Evolutionary conservation across 30 jellyfish, hydroid and myxozoan genomes (phyloP).

Genomic region (Catostylus mosaicus): DNA sequence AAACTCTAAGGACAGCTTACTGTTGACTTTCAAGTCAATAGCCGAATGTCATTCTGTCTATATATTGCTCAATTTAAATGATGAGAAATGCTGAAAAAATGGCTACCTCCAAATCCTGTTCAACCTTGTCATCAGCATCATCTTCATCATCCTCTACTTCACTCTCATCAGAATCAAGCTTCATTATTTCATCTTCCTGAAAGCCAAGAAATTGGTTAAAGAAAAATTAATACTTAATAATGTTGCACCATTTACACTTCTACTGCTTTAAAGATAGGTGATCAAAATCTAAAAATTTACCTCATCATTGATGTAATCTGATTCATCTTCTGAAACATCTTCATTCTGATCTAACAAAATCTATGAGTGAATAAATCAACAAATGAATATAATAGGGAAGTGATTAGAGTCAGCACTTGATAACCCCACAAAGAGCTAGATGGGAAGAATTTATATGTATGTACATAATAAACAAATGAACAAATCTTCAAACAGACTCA

Average conservation of each 20-base stretch:
- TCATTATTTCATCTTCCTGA: conserved; percentile 52
- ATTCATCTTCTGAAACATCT: conserved; percentile 1
- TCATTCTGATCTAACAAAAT: neutral
- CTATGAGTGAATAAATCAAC: neutral
- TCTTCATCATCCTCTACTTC: conserved; percentile 32
- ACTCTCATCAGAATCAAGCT: conserved; percentile 45
- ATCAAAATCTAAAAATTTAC: neutral
- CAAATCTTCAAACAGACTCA: too few relatives aligned
- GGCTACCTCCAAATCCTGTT: neutral
- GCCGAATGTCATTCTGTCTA: too few relatives aligned
- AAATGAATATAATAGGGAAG: too few relatives aligned
- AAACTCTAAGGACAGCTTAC: too few relatives aligned
- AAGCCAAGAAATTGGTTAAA: neutral
- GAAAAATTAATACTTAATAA: neutral
- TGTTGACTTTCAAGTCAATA: too few relatives aligned
- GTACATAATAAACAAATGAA: too few relatives aligned
- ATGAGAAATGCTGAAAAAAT: neutral
- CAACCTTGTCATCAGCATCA: conserved; percentile 1
- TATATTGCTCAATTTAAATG: too few relatives aligned
- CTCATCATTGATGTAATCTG: neutral
- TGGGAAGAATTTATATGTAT: too few relatives aligned
- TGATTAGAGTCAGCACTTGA: too few relatives aligned
- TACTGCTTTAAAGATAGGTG: neutral
- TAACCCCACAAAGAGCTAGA: too few relatives aligned
- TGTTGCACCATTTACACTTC: neutral